Evolutionary conservation across 1,140 invertebrate species (phyloP).

Genomic region (Drosophila bocki): DNA sequence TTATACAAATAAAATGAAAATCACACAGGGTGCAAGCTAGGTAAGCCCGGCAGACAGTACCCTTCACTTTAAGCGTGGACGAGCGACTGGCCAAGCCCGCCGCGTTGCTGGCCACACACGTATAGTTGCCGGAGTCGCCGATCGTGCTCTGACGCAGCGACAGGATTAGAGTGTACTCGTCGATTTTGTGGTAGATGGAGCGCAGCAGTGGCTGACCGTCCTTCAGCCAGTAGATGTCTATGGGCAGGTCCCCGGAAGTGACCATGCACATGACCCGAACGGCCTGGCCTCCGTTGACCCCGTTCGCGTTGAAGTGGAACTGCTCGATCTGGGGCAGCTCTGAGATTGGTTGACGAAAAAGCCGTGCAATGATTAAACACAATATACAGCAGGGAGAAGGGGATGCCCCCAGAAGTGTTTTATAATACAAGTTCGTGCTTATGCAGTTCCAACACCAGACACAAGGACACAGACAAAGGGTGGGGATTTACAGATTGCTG

Average conservation of each 20-base stretch:
- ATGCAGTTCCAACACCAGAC: slow-evolving; percentile 65
- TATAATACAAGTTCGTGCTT: slow-evolving; percentile 60
- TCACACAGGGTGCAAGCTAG: background rate
- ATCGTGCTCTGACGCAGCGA: slow-evolving; percentile 90
- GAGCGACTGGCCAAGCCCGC: slow-evolving; percentile 87
- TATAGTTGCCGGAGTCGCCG: slow-evolving; percentile 88
- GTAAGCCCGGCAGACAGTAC: slow-evolving; percentile 68
- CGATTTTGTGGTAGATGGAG: slow-evolving; percentile 85
- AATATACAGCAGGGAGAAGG: slow-evolving; percentile 27
- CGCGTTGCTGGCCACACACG: slow-evolving; percentile 88
- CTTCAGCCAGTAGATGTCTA: slow-evolving; percentile 88
- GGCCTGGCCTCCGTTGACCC: slow-evolving; percentile 89
- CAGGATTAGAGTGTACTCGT: slow-evolving; percentile 88
- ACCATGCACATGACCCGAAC: slow-evolving; percentile 90
- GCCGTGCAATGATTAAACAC: slow-evolving; percentile 47
- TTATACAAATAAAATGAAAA: slow-evolving; percentile 25
- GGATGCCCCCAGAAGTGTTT: background rate
- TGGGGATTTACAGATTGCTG: slow-evolving; percentile 32
- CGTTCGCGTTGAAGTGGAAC: slow-evolving; percentile 88
- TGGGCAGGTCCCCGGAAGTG: slow-evolving; percentile 89
- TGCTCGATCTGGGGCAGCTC: slow-evolving; percentile 89
- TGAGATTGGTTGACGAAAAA: slow-evolving; percentile 59
- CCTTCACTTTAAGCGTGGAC: slow-evolving; percentile 87
- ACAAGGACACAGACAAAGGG: slow-evolving; percentile 21
- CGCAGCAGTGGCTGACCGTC: slow-evolving; percentile 81